Conservation (phyloP, 2,888 invertebrate species). For the Acrobasis consociella region DNA sequence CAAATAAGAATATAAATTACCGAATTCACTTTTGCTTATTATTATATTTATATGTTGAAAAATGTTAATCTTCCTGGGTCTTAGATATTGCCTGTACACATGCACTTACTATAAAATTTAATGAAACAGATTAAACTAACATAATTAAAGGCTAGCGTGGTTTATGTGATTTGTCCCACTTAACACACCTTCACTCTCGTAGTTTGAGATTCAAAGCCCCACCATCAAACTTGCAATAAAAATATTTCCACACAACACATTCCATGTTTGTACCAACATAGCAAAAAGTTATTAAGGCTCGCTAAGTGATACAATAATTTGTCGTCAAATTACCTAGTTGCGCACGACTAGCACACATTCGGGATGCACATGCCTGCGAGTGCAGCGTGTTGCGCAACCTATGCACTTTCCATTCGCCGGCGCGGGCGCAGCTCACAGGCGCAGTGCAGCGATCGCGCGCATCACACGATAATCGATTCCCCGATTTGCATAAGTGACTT, state of each 20-base stretch:
- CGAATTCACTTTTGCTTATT: too few relatives aligned
- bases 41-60: too few relatives aligned
- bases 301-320: slow-evolving; percentile 6
- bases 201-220: too few relatives aligned
- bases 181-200: too few relatives aligned
- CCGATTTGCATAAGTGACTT: slow-evolving; percentile 73
- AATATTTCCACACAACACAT: slow-evolving; percentile 10
- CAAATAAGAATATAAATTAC: too few relatives aligned
- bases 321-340: slow-evolving; percentile 12
- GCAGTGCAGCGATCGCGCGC: slow-evolving; percentile 45
- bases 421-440: slow-evolving; percentile 39
- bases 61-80: too few relatives aligned
- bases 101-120: too few relatives aligned
- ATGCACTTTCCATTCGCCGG: slow-evolving; percentile 71
- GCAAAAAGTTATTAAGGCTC: slow-evolving; percentile 14
- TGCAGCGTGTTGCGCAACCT: slow-evolving; percentile 54
- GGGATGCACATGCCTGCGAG: slow-evolving; percentile 24
- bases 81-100: too few relatives aligned
- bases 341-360: slow-evolving; percentile 20
- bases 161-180: too few relatives aligned
- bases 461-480: slow-evolving; percentile 72
- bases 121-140: too few relatives aligned
- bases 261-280: background rate
- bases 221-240: background rate
- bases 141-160: too few relatives aligned